Evolutionary conservation across 2,113 vertebrate genomes (phyloP), one percentile per base, ranked within the genome.

Genomic region (Otocyon megalotis): DNA sequence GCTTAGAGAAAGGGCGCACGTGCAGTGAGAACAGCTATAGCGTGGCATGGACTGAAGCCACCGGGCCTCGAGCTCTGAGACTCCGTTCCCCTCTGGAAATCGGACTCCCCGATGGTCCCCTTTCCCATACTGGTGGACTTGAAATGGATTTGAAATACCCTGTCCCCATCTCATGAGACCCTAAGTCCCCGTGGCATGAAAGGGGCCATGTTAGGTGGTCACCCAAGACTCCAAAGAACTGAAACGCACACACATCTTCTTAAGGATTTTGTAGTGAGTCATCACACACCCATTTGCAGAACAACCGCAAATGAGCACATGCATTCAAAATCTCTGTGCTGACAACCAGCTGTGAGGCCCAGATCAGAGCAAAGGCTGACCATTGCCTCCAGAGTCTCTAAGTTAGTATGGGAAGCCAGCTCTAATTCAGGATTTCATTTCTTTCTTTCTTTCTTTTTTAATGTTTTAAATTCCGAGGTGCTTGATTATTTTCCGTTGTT

Each of bases 11-110:
- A 28, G 3, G 50, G 17, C 35, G 26, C 30, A 12, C 13, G 12
- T 0, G 6, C 3, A 0, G 2, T 0, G 2, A 90, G n/a, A 54
- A 26, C 54, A 24, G 17, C 13, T 10, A 26, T 3, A 1, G 28
- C 16, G 24, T 3, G 48, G n/a, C 4, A 1, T 0, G 4, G 28
- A 35, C 14, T 16, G 37, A 77, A 37, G 11, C 63, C 30, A 15
- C 35, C 9, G 24, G 22, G 9, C 26, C 35, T 65, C 5, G 5
- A 95, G 48, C 17, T 88, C 28, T 28, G 62, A 74, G 30, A 54
- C 16, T 81, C 62, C 9, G 1, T n/a, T 84, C 4, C 43, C 50
- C 30, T 43, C 56, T 54, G 81, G 76, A 93, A 63, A 86, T 32
- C 26, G 14, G 43, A 60, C 28, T 74, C 24, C 26, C 53, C 1